Base-by-base conservation (phyloP, 2,888 invertebrate genomes). In the Loripinus fragilis region DNA sequence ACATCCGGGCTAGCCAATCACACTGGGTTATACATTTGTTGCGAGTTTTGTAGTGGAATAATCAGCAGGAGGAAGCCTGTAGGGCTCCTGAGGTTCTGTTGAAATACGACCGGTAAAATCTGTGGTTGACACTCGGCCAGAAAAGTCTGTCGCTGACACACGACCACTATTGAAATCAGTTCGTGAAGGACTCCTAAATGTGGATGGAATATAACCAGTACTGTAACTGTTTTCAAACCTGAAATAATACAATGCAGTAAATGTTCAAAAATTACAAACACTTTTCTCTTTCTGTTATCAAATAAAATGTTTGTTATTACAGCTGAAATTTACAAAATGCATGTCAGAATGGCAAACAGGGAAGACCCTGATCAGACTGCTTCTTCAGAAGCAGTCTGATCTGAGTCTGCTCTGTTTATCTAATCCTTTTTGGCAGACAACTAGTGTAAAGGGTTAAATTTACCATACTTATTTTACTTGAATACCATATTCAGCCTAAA, bases 41-140 rank as follows among this genome's bases (percentile, higher is more conserved):
- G 91, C 91, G 76, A 91, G 86, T 82, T 90, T 90, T 33, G 87
- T 83, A 60, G 87, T 88, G 52, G 85, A 85, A 71, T 86, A 78
- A 76, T 90, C 88, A 71, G 90, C 85, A 69, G 88, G 85, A 15
- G 89, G 89, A 23, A 89, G 81, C 74, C 87, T 76, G 55, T 85
- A 85, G 23, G 86, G 85, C 66, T 87, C 86, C 50, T 76, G 68
- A 28, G 80, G 83, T 48, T 83, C 83, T 0, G 80, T 80, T 20
- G 83, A 83, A 42, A 80, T 64, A 35, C 83, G 78, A 23, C 83
- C 83, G 66, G 83, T 86, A 55, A 86, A 81, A 60, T 85, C 85
- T 66, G 83, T 79, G 2, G 79, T 70, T 5, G 80, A 83, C 41
- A 78, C 78, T 17, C 83, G 75, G 41, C 83, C 83, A 75, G 68